Evolutionary conservation across 1,140 invertebrate genomes (phyloP).

Genomic region (Tetramorium parvispinum): DNA sequence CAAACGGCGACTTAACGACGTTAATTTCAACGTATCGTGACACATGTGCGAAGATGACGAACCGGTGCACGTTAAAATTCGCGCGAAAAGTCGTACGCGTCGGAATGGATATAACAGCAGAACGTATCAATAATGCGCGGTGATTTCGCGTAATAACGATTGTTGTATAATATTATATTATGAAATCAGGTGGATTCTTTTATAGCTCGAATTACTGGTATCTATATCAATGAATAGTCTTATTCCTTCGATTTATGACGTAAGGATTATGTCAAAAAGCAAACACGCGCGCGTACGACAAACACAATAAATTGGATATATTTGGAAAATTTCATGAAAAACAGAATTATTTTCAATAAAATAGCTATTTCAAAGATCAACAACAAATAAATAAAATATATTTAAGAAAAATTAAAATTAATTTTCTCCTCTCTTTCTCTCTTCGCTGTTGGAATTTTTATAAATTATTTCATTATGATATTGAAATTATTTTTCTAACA

Average conservation of each 20-base stretch:
- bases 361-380: not conserved
- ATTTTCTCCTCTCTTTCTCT: not conserved
- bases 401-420: not conserved
- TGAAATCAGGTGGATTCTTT: not conserved
- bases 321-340: not conserved
- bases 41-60: not conserved
- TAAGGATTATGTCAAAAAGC: not conserved
- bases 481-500: too few species aligned
- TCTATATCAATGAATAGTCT: too few species aligned
- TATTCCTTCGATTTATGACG: not conserved
- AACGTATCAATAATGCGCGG: not conserved
- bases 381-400: slow-evolving; percentile 1
- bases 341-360: not conserved
- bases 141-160: not conserved
- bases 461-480: too few species aligned
- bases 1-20: not conserved
- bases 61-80: not conserved
- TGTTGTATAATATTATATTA: not conserved
- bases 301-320: not conserved
- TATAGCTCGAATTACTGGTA: not conserved
- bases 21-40: slow-evolving; percentile 11
- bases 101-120: slow-evolving; percentile 24
- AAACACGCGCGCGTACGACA: not conserved
- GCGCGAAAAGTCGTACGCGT: not conserved
- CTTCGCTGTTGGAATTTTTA: too few species aligned